Evolutionary conservation across 53 echinoderm and acorn worm genomes (phyloP).

Genomic region (Actinopyga echinites): DNA sequence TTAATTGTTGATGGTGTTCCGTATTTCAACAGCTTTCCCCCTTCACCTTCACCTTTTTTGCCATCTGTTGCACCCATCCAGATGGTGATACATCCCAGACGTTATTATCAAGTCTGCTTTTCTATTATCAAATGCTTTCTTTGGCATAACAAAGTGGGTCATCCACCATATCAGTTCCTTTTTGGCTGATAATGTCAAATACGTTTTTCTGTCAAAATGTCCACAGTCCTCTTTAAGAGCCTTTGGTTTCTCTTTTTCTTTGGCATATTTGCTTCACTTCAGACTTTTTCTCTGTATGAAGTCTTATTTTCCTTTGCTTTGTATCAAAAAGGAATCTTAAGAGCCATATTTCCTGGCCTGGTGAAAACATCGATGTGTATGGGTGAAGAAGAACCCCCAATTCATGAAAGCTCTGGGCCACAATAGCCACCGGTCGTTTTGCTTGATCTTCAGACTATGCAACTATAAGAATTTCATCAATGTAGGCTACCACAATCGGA

Average conservation of each 20-base stretch:
- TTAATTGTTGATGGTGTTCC: no score
- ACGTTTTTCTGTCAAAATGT: background rate
- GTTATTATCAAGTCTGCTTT: no score
- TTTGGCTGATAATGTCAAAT: no score
- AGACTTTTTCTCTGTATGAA: slow-evolving; percentile 16
- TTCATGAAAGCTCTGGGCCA: background rate
- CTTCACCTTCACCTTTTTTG: no score
- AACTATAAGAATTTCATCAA: slow-evolving; percentile 55
- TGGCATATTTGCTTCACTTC: slow-evolving; percentile 4
- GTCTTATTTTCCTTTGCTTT: background rate
- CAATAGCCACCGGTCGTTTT: background rate
- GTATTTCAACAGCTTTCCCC: no score
- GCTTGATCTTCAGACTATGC: background rate
- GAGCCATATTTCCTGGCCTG: no score
- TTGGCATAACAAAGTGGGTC: background rate
- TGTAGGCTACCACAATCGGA: slow-evolving; percentile 39
- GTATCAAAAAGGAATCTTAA: slow-evolving; percentile 52
- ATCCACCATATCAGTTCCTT: background rate
- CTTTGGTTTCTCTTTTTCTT: background rate
- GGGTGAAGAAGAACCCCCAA: no score
- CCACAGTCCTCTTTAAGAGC: background rate
- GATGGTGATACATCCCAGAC: no score
- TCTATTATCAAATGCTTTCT: no score
- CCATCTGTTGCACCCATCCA: no score
- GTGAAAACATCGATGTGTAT: no score